Evolutionary conservation across 2,888 invertebrate species (phyloP), one percentile per base, ranked within the genome.

Genomic region (Oegoconia quadripuncta): DNA sequence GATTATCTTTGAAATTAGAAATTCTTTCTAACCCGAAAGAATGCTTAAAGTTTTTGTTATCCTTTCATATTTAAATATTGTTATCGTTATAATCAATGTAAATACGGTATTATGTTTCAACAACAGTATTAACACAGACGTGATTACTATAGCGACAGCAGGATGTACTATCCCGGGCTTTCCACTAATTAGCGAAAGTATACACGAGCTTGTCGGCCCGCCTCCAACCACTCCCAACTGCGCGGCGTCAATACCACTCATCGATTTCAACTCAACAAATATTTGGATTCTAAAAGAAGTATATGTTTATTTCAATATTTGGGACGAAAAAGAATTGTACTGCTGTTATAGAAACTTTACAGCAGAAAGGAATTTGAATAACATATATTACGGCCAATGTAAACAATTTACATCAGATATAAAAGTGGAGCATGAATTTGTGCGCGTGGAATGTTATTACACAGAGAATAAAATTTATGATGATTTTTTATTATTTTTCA

Each of bases 261-360:
- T 64, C 7, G 37, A 36, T 13, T 42, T 46, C 7, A 67, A 67
- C 40, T 35, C 39, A 22, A 44, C 67, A n/a, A 63, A 65, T 34
- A 37, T 67, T 22, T 64, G 61, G 64, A 48, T 66, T 17, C 23
- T 41, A 4, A 41, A 50, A 15, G 49, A 55, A 25, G 37, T 43
- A 25, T 46, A 55, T 7, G 42, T 47, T 20, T 39, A 32, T n/a
- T 54, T 46, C 36, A 47, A 43, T 22, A 23, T 55, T 33, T 37
- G 17, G 26, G 28, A 18, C 29, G 25, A 37, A 25, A 34, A 39
- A 20, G 34, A 37, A n/a, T 34, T 39, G 16, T 26, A 66, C 34
- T 92, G 92, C 62, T 92, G 91, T 60, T 92, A 91, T 69, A 68
- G 66, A 26, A 63, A 80, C 1, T 90, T 92, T 54, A 75, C 76